Percentiles rank a stretch among this genome's conserved stretches.
Conservation (phyloP, 2,113 vertebrate species). For the Amazona guildingii region DNA sequence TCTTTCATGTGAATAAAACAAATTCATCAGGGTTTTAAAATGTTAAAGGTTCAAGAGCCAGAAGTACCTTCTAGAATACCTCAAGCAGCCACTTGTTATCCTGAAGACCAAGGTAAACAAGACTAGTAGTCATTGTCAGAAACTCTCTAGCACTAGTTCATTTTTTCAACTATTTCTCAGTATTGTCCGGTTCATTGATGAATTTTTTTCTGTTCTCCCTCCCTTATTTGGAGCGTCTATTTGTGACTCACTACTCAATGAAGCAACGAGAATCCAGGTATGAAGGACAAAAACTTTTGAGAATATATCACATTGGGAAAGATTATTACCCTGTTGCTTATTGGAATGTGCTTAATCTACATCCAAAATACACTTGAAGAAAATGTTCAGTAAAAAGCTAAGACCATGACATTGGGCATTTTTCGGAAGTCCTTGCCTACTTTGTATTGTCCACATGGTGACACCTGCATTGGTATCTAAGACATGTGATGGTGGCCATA, state of each 20-base stretch:
- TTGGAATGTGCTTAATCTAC: neutral
- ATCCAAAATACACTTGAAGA: neutral
- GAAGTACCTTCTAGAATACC: neutral
- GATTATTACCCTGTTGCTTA: neutral
- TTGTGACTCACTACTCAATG: neutral
- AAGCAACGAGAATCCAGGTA: neutral
- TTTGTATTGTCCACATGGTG: neutral
- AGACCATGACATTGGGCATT: rapidly evolving
- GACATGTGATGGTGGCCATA: rapidly evolving
- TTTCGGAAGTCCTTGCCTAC: neutral
- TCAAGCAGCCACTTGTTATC: neutral
- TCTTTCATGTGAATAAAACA: neutral
- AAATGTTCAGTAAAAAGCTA: neutral
- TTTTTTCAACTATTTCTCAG: neutral
- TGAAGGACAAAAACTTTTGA: neutral
- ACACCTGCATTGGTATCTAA: neutral
- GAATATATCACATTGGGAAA: neutral
- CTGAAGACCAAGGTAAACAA: neutral
- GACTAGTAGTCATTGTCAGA: neutral
- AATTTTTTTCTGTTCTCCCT: neutral
- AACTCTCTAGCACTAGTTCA: neutral
- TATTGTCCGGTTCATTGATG: neutral
- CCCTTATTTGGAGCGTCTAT: neutral
- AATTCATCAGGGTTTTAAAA: neutral
- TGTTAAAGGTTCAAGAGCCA: rapidly evolving